Evolutionary conservation across 1,140 invertebrate genomes (phyloP).

Genomic region (Leptinotarsa undecemlineata): DNA sequence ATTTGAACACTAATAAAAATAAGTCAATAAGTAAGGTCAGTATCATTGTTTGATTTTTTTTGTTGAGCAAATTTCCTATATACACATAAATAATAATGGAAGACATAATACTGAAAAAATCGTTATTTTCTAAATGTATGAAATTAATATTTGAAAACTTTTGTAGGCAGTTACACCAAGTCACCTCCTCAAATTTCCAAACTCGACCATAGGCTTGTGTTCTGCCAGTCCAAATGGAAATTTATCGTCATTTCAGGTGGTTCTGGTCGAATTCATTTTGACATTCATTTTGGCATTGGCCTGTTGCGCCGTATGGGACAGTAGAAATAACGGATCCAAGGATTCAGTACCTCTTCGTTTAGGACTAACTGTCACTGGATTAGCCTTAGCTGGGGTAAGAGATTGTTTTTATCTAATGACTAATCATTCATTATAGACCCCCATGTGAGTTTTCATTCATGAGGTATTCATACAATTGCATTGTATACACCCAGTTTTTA

Average conservation of each 20-base stretch:
- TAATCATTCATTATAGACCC: too few species aligned
- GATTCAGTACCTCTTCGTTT: conserved; percentile 67
- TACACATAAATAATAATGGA: too few species aligned
- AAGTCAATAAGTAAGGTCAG: too few species aligned
- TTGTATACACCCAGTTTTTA: too few species aligned
- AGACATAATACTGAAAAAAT: too few species aligned
- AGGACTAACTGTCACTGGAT: conserved; percentile 63
- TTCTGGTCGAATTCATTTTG: conserved; percentile 64
- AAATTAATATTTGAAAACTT: too few species aligned
- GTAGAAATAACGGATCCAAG: conserved; percentile 59
- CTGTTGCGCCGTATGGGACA: conserved; percentile 68
- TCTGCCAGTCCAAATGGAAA: conserved; percentile 39
- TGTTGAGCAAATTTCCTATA: too few species aligned
- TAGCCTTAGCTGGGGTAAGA: conserved; percentile 64
- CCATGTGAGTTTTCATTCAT: too few species aligned
- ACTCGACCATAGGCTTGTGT: conserved; percentile 31
- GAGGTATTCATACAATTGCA: too few species aligned
- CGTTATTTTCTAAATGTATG: too few species aligned
- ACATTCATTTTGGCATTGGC: conserved; percentile 64
- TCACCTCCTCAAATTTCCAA: not conserved
- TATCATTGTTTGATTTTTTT: too few species aligned
- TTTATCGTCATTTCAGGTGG: conserved; percentile 53
- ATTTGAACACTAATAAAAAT: too few species aligned
- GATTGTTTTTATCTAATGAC: not conserved
- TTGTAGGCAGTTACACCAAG: not conserved